Evolutionary conservation across 2,113 vertebrate species (phyloP), one percentile per base, ranked within the genome.

Genomic region (Myxocyprinus asiaticus): DNA sequence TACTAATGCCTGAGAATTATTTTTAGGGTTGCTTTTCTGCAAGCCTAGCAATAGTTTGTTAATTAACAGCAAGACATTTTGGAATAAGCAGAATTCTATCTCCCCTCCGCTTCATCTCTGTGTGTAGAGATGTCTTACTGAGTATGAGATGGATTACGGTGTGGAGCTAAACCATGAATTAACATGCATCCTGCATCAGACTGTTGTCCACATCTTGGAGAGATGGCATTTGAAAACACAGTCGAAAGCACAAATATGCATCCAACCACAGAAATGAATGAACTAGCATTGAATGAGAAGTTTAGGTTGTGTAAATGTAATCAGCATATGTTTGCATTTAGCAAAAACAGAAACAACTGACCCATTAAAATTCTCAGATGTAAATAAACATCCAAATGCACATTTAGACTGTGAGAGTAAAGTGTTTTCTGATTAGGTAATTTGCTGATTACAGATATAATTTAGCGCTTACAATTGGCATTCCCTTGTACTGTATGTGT

Each of bases 101-200:
- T 48, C 42, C 45, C 74, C 22, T 58, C 55, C 11, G 17, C 45
- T 73, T 14, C 9, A 4, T 51, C 11, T 66, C 22, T 71, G 48
- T 65, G 11, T 71, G 56, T 68, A 48, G 74, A 68, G 75, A 73
- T 55, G 9, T 42, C 50, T 81, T 56, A 68, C 42, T 22, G 67
- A 66, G 50, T 8, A 10, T 44, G 50, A 84, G 75, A 83, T 80
- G 75, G 17, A 81, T 84, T 69, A 72, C 43, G 65, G 22, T 45
- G 45, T 59, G 42, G 43, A 59, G 6, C 8, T 43, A 51, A n/a
- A 59, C 12, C 48, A 42, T 42, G 48, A 33, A 44, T 65, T 44
- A 65, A 15, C 50, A 65, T 15, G 47, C 47, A 53, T 65, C 33
- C 73, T 10, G 72, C 8, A 0, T 64, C 4, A 50, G 5, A 8